A percentile compares a stretch with the other conserved stretches of the same genome.
Conservation (phyloP, 2,113 vertebrate species). For the human region DNA sequence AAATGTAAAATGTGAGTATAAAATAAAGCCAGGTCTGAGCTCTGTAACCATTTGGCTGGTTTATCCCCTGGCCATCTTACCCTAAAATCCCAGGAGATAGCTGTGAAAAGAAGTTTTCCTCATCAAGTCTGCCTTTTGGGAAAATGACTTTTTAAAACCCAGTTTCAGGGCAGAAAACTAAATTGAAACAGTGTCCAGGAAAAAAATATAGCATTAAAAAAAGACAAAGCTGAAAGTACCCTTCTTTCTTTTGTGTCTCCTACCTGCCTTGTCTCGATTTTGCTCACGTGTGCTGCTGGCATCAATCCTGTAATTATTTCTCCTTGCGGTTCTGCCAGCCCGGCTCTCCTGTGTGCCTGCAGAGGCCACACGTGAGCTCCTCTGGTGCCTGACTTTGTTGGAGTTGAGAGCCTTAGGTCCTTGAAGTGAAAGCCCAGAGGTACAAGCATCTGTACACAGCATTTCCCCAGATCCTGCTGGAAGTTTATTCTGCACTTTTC, state of each 20-base stretch:
- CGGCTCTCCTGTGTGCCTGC: not conserved
- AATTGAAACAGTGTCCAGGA: not conserved
- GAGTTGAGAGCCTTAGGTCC: not conserved
- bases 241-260: not conserved
- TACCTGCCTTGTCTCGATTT: fast-evolving
- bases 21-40: not conserved
- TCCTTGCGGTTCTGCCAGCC: not conserved
- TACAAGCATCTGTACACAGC: not conserved
- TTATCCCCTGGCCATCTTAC: not conserved
- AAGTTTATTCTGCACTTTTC: not conserved
- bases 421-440: not conserved
- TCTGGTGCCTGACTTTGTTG: not conserved
- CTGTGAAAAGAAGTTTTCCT: constrained; percentile 23
- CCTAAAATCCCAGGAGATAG: not conserved
- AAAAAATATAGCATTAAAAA: not conserved
- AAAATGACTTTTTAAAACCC: constrained; percentile 59
- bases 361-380: fast-evolving
- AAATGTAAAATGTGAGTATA: not conserved
- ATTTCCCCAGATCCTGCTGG: not conserved
- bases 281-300: not conserved
- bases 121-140: constrained; percentile 6
- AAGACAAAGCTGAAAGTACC: not conserved
- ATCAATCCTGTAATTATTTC: not conserved
- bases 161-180: constrained; percentile 44
- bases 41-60: not conserved